Conservation (phyloP, 2,888 invertebrate species). For the Drosophila pseudotalamancana region DNA sequence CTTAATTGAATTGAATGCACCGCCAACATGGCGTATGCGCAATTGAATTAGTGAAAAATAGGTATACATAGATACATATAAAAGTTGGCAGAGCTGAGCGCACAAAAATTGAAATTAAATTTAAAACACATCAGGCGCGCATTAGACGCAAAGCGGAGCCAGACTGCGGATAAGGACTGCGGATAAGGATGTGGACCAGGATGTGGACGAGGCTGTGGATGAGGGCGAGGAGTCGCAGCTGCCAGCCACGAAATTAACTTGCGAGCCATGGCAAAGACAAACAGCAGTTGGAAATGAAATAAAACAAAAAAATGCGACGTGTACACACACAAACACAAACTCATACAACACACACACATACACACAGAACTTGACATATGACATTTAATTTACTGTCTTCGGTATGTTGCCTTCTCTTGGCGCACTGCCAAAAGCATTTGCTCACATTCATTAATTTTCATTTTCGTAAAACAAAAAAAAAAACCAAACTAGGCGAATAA, state of each 20-base stretch:
- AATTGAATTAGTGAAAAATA: slow-evolving; percentile 58
- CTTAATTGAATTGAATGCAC: slow-evolving; percentile 60
- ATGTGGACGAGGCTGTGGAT: background rate
- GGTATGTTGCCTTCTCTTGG: slow-evolving; percentile 66
- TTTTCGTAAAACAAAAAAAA: slow-evolving; percentile 56
- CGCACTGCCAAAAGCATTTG: slow-evolving; percentile 75
- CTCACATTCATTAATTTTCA: slow-evolving; percentile 78
- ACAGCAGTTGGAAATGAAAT: slow-evolving; percentile 65
- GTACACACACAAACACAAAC: slow-evolving; percentile 17
- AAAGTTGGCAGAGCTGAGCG: slow-evolving; percentile 12
- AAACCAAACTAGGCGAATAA: slow-evolving; percentile 11
- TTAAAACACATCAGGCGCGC: slow-evolving; percentile 35
- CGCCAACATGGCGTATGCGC: slow-evolving; percentile 47
- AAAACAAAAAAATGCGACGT: slow-evolving; percentile 45
- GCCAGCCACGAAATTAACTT: slow-evolving; percentile 69
- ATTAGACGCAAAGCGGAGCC: slow-evolving; percentile 26
- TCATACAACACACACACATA: slow-evolving; percentile 20
- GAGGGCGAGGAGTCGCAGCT: slow-evolving; percentile 25
- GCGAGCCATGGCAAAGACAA: slow-evolving; percentile 68
- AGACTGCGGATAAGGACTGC: slow-evolving; percentile 14
- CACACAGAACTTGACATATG: slow-evolving; percentile 71
- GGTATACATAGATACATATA: slow-evolving; percentile 11
- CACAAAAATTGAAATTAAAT: slow-evolving; percentile 56
- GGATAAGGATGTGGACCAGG: slow-evolving; percentile 13
- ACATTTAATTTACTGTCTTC: slow-evolving; percentile 79